Base-by-base conservation (phyloP, 2,797 vertebrate genomes). In the Alauda arvensis region DNA sequence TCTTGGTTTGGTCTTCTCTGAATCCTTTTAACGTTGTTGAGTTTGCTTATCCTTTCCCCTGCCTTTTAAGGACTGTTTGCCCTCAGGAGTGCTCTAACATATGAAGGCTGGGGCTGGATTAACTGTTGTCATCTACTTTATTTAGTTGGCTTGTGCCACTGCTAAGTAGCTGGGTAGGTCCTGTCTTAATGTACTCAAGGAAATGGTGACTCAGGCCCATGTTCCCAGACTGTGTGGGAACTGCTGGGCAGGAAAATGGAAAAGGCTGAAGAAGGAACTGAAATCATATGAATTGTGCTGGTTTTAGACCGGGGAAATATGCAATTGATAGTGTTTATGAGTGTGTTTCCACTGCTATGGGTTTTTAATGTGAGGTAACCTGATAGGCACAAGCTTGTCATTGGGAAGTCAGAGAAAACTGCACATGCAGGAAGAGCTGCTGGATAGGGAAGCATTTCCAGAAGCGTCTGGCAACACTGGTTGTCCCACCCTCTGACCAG, bases 231-330 rank as follows among this genome's bases (percentile, higher is more conserved):
- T 45, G 4, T 21, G 74, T 63, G 39, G 26, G 70, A 88, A 56
- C 49, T 63, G 39, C 42, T 49, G 45, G 60, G 53, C 55, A 80
- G 51, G 61, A 61, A 68, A 66, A 66, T 65, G 48, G 69, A 82
- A 72, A 52, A 85, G 40, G 37, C 19, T 78, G 79, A 81, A 90
- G 79, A 69, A 90, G 12, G 45, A 76, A 63, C n/a, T 78, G 55
- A 63, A 79, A 84, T 67, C 2, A 26, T 3, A 6, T 28, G 26
- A 85, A 74, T 11, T 86, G 15, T 56, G 37, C 33, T 88, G 59
- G 14, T 5, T 89, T 92, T 75, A 83, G 45, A 23, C 45, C 62
- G 60, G 31, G 45, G 6, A 71, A 82, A 46, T 37, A 24, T 2
- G 20, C n/a, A 37, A 68, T 12, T 66, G 72, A 43, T 14, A 43